A percentile compares a stretch with the other conserved stretches of the same genome.
These are phyloP conservation scores for Stegodyphus mimosarum DNA, from an alignment of 1,140 invertebrate genomes.

Conservation along the genomic window DNA sequence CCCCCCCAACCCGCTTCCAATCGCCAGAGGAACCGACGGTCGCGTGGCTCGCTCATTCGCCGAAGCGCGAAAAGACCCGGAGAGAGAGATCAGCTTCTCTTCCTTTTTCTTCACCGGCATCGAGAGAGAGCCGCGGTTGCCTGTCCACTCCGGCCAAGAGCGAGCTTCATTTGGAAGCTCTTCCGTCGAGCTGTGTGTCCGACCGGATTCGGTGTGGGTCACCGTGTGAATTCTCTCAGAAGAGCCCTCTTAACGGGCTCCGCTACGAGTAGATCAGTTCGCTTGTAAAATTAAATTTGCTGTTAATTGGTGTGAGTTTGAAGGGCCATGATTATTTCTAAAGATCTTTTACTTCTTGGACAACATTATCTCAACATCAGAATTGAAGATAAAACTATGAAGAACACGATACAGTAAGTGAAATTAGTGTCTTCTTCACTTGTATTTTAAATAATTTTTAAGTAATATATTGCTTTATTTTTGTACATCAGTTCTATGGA, in stretches of 20 bases:
- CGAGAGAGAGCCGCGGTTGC: not conserved
- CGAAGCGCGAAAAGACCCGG: not conserved
- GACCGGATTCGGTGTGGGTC: too few relatives aligned
- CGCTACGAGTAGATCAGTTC: too few relatives aligned
- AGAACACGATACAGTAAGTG: conserved; percentile 34
- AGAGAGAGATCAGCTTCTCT: not conserved
- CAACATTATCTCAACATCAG: conserved; percentile 44
- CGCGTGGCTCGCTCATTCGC: not conserved
- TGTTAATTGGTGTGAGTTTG: not conserved
- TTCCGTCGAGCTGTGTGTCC: too few relatives aligned
- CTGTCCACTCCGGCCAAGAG: not conserved
- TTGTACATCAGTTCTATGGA: too few relatives aligned
- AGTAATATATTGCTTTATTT: too few relatives aligned
- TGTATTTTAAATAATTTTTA: not conserved
- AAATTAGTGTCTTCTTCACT: not conserved
- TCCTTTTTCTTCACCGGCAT: not conserved
- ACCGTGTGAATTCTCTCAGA: too few relatives aligned
- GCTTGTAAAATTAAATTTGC: too few relatives aligned
- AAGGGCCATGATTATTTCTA: conserved; percentile 36
- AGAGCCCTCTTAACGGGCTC: too few relatives aligned
- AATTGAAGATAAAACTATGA: not conserved
- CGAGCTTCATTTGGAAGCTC: too few relatives aligned
- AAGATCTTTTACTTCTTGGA: conserved; percentile 38
- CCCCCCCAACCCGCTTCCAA: not conserved
- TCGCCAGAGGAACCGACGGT: not conserved